Percentiles rank a stretch among this genome's conserved stretches.
Evolutionary conservation across 2,888 invertebrate species (phyloP).

Genomic region (Plebejus argus): DNA sequence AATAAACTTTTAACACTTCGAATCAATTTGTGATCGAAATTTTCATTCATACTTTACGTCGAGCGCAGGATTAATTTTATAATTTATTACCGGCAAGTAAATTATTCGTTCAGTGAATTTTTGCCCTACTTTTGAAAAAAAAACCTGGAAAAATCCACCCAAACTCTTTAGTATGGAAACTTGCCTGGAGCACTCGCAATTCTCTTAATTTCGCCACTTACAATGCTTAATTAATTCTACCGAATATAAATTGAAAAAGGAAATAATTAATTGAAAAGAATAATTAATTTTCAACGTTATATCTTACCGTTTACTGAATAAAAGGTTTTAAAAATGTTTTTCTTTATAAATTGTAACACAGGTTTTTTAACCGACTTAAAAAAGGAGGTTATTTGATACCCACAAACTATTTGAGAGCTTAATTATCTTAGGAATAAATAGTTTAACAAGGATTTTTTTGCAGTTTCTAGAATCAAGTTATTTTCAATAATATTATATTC

Average conservation of each 20-base stretch:
- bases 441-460: no score
- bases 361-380: no score
- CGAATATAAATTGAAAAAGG: neutral
- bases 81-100: constrained; percentile 13
- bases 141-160: neutral
- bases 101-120: constrained; percentile 3
- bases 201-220: constrained; percentile 14
- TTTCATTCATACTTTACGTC: constrained; percentile 3
- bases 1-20: constrained; percentile 15
- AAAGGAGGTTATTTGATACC: neutral
- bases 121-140: constrained; percentile 10
- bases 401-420: neutral
- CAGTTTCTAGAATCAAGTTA: no score
- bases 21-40: constrained; percentile 13
- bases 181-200: neutral
- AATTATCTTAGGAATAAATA: no score
- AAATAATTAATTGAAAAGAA: constrained; percentile 3
- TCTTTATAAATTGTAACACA: neutral
- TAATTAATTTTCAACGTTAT: neutral
- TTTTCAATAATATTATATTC: no score
- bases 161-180: constrained; percentile 16
- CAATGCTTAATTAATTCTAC: constrained; percentile 11
- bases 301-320: neutral
- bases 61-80: constrained; percentile 16
- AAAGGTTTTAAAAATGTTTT: neutral